Evolutionary conservation across 2,888 invertebrate genomes (phyloP), one percentile per base, ranked within the genome.

Genomic region (Trichacis sp.): DNA sequence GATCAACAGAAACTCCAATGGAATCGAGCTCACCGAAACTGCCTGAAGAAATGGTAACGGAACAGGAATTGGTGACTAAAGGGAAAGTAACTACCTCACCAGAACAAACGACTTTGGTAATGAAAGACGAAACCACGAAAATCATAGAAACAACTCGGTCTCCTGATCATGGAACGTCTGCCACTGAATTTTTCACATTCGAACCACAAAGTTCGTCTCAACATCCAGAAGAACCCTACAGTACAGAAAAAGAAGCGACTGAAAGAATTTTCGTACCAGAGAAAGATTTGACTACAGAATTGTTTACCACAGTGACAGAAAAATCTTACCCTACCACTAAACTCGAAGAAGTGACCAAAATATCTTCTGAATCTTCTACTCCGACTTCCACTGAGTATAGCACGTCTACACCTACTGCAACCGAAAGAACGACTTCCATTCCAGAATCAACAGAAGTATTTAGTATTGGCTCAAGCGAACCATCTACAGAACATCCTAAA

Each of bases 91-190:
- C 63, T 30, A 65, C 66, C 20, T 47, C 64, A 54, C 63, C 68
- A 56, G 62, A 71, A 42, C n/a, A 43, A 24, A 17, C 46, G 11
- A 40, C 54, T 36, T 50, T 46, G 4, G 11, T 18, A 18, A 14
- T 20, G 38, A 57, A 51, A 38, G 60, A 54, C 49, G 52, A 60
- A 63, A 59, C 62, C 38, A 61, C 70, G 29, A 61, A 61, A 56
- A 58, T 60, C 29, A 45, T 50, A 15, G 66, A 64, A 51, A 49
- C 70, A 17, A 53, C 68, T 58, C 60, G 65, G 56, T 42, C 66
- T 51, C 40, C 43, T 33, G 6, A 48, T 9, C 47, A 43, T 14
- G 49, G 43, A 29, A 9, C 17, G 12, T 49, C 38, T 12, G 14
- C 45, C 19, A 63, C 42, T 36, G 47, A 59, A 50, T 45, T 55